phyloP scores from a whole-genome alignment of 2,888 invertebrate genomes.

The Hetaerina titia region DNA sequence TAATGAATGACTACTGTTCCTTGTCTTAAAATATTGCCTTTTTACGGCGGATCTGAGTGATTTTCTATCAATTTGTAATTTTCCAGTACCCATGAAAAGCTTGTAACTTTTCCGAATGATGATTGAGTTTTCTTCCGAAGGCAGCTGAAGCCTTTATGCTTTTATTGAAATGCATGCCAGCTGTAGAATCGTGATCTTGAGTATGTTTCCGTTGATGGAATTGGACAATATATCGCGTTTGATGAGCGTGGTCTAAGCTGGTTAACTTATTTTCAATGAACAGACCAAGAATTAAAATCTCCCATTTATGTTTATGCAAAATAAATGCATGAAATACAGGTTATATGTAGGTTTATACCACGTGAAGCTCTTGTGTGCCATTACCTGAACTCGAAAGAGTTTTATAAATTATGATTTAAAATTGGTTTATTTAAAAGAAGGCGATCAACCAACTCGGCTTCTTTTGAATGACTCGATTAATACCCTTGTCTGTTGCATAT shows the following conservation, averaged over 20 bases:
- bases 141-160: too few relatives aligned
- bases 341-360: not conserved
- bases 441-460: not conserved
- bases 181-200: not conserved
- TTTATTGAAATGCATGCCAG: too few relatives aligned
- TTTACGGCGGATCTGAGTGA: not conserved
- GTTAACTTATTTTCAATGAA: not conserved
- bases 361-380: not conserved
- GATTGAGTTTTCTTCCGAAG: too few relatives aligned
- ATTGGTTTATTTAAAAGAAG: not conserved
- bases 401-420: not conserved
- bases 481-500: not conserved
- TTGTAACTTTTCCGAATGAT: not conserved
- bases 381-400: not conserved
- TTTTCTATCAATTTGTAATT: not conserved
- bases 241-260: not conserved
- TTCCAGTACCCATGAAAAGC: not conserved
- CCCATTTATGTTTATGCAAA: not conserved
- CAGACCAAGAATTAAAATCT: conserved; percentile 1
- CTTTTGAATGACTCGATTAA: not conserved
- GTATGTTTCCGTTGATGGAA: not conserved
- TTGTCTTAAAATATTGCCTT: not conserved
- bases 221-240: not conserved
- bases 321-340: conserved; percentile 12
- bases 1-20: not conserved